These are phyloP conservation scores for Upupa epops DNA, from an alignment of 2,113 vertebrate genomes.

Conservation along the genomic window DNA sequence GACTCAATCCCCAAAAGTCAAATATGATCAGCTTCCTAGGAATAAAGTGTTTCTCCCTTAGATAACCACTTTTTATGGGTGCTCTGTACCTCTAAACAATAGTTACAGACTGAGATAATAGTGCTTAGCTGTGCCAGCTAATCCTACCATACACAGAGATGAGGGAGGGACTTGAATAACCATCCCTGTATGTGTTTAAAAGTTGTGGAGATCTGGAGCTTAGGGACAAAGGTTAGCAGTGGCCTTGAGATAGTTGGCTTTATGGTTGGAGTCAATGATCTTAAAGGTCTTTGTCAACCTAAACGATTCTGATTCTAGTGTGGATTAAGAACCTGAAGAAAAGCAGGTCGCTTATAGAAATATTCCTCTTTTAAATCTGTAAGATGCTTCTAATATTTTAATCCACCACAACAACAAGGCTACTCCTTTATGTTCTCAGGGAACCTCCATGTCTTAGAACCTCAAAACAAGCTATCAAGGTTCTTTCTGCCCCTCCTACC, in stretches of 20 bases:
- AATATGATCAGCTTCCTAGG: background rate
- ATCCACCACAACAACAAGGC: background rate
- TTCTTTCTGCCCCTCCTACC: background rate
- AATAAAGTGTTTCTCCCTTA: background rate
- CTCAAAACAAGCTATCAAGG: constrained; percentile 1
- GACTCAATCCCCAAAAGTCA: background rate
- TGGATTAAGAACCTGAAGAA: background rate
- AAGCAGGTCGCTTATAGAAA: background rate
- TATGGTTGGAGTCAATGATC: no score
- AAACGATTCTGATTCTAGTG: background rate
- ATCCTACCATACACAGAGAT: background rate
- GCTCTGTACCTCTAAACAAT: background rate
- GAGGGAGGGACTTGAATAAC: no score
- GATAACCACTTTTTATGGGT: background rate
- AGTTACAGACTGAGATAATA: background rate
- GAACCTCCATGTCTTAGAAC: background rate
- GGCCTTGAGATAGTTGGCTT: no score
- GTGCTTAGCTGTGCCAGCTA: background rate
- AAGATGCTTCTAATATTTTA: background rate
- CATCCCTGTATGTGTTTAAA: no score
- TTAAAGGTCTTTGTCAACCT: no score
- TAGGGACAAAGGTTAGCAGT: no score
- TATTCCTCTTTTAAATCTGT: background rate
- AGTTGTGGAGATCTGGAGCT: no score
- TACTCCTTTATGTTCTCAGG: background rate